A percentile compares a stretch with the other conserved stretches of the same genome.
Conservation (phyloP, 2,113 vertebrate genomes). For the Sinosuthora webbiana region DNA sequence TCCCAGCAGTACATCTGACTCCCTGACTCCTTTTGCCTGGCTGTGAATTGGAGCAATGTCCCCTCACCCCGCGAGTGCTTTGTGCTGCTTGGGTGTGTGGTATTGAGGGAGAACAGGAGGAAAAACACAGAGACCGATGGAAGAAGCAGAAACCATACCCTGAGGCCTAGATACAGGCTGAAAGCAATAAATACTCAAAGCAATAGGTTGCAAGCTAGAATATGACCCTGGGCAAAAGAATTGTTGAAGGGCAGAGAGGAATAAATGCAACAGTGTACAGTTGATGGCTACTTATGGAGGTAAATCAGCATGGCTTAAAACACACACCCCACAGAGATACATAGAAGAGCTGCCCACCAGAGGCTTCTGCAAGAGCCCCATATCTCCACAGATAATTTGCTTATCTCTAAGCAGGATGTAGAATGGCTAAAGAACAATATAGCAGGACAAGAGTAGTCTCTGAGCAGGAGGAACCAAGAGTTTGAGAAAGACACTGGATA, state of each 20-base stretch:
- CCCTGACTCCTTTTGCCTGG: background rate
- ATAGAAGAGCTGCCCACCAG: background rate
- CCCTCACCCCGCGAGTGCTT: fast-evolving
- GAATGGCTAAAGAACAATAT: background rate
- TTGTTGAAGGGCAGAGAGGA: background rate
- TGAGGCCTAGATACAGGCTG: fast-evolving
- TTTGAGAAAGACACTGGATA: background rate
- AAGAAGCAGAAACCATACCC: background rate
- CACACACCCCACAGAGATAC: background rate
- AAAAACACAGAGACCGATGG: background rate
- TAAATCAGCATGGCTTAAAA: background rate
- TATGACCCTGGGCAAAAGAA: background rate
- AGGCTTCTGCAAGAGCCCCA: background rate
- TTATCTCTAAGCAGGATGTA: background rate
- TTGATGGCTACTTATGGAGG: background rate
- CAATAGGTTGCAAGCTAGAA: background rate
- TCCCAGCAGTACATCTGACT: background rate
- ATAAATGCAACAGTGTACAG: background rate
- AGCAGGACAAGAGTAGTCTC: background rate
- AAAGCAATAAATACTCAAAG: background rate
- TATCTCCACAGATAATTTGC: background rate
- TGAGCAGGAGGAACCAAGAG: background rate
- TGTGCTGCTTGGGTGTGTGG: background rate
- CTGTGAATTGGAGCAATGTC: fast-evolving
- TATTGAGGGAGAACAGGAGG: background rate